Evolutionary conservation across 2,888 invertebrate species (phyloP), one percentile per base, ranked within the genome.

Genomic region (Pachydiplax longipennis): DNA sequence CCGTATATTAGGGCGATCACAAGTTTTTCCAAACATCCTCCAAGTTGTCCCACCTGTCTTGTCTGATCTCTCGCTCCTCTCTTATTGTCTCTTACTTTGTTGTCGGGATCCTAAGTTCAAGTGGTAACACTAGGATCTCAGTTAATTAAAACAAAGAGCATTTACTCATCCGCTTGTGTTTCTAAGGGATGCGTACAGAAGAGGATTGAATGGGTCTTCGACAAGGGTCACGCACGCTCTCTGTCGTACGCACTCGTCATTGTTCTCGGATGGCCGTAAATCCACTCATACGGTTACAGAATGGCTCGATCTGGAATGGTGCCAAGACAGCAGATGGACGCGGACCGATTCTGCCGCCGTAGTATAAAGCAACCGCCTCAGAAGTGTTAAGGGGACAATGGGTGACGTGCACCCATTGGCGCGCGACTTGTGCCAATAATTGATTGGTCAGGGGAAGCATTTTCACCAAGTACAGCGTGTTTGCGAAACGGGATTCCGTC

Each of bases 311-410:
- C 58, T 87, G 61, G 87, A 87, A 31, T 35, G 61, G 35, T 87
- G 61, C 61, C 87, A 61, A 83, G 58, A 61, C 87, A 37, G 87
- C 87, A 87, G 87, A 87, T 87, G 87, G 87, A 87, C 87, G 87
- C 87, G n/a, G n/a, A 18, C 31, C 83, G 53, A 31, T 25, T 35
- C 58, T 40, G 22, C 58, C 83, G 25, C 48, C 82, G 18, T 35
- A 25, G 25, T 2, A 37, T 25, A 35, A 18, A 58, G 58, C 35
- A 35, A 8, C 35, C 31, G 61, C 37, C 73, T 73, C 53, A 65
- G 61, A 40, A 87, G 25, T 37, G 58, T 58, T 10, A 35, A 22
- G 58, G 35, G 87, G 61, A 87, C 65, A 87, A 87, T 87, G 37
- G 37, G 61, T 37, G 87, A 53, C 58, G 53, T 15, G 53, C n/a